Base-by-base conservation (phyloP, 2,113 vertebrate species). In the Phycodurus eques region DNA sequence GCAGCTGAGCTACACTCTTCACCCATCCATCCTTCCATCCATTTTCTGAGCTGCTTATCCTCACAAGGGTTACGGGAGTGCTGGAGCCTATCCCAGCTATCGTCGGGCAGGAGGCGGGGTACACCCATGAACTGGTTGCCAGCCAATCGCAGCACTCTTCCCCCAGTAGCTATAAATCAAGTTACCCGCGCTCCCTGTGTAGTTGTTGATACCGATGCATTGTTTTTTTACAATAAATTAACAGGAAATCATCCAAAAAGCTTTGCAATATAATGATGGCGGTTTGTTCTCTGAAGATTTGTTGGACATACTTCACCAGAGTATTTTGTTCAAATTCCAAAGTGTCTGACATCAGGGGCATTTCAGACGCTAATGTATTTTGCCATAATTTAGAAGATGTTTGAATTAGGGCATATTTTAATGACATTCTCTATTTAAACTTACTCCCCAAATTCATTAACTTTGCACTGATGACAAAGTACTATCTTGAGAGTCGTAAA, bases 161-260 rank as follows among this genome's bases (percentile, higher is more conserved):
- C 9, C 60, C 53, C 22, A 42, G 33, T 39, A 49, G 4, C 31
- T 57, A 27, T 56, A 74, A 65, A 75, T 71, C 39, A 51, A 4
- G 7, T 19, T 61, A 61, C 2, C 17, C 31, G 8, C 31, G 1
- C 12, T 42, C 19, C 43, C 8, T 63, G 33, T 61, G 33, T 35
- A 17, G 6, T 62, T 39, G 4, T 42, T 42, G 39, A 39, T 4
- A 62, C 35, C 15, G 8, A n/a, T 9, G 51, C 11, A n/a, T 17
- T 44, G 43, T 44, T 15, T n/a, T 43, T 65, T 65, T 12, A 13
- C 20, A 44, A 65, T 4, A 46, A 65, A 22, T 20, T 15, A 19
- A 14, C 17, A 62, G 14, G 8, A 39, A 39, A 42, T 19, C 1
- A 3, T 62, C 4, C 5, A 62, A n/a, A 42, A n/a, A 15, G 22